Evolutionary conservation across 2,113 vertebrate species (phyloP).

Genomic region (Mionectes macconnelli): DNA sequence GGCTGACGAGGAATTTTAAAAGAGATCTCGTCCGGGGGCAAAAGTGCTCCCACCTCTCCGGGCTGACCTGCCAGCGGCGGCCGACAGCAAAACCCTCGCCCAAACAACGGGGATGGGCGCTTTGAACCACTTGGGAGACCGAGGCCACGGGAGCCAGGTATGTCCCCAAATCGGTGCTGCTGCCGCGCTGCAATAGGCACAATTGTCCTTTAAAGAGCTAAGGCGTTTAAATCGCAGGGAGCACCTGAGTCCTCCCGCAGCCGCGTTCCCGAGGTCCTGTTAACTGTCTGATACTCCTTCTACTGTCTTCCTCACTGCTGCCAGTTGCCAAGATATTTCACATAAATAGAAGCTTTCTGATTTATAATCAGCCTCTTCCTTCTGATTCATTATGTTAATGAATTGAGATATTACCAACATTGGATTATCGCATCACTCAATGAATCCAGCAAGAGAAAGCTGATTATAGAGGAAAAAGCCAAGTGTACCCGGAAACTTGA

Average conservation of each 20-base stretch:
- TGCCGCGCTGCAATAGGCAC: not conserved
- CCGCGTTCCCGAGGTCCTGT: not conserved
- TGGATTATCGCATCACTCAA: slow-evolving; percentile 49
- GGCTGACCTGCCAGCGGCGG: not conserved
- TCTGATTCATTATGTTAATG: slow-evolving; percentile 69
- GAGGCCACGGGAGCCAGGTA: not conserved
- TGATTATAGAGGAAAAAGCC: slow-evolving; percentile 48
- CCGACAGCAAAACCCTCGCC: not conserved
- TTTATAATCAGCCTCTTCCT: slow-evolving; percentile 61
- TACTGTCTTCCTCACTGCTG: not conserved
- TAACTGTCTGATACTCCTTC: not conserved
- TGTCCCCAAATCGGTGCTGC: not conserved
- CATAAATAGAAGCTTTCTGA: slow-evolving; percentile 63
- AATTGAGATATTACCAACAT: slow-evolving; percentile 55
- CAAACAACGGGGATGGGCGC: not conserved
- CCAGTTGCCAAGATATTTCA: slow-evolving; percentile 54
- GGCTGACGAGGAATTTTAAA: not conserved
- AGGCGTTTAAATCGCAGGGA: not conserved
- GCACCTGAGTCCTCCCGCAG: not conserved
- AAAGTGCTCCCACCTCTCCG: no score
- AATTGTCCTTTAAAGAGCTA: not conserved
- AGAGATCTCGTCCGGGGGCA: not conserved
- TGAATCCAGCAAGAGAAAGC: slow-evolving; percentile 52
- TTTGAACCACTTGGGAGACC: not conserved
- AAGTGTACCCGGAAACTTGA: not conserved